Evolutionary conservation across 2,113 vertebrate genomes (phyloP).

Genomic region (Chinchilla lanigera): DNA sequence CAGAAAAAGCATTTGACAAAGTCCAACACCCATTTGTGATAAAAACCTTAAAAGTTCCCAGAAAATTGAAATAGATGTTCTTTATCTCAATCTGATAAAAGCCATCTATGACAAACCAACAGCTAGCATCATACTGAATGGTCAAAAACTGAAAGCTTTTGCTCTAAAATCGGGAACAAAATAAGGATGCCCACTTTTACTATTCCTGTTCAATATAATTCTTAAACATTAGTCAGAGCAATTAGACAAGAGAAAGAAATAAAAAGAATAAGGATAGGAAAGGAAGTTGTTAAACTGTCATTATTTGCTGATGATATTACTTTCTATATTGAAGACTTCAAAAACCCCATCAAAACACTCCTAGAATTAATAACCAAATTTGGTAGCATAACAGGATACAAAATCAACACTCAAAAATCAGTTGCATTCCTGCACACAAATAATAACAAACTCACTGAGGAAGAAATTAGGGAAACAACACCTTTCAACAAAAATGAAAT

Average conservation of each 20-base stretch:
- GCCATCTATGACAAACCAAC: not conserved
- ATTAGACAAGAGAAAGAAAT: not conserved
- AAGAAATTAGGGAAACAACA: not conserved
- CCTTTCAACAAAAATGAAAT: not conserved
- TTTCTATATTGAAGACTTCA: not conserved
- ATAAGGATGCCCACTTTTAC: not conserved
- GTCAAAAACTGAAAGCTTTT: not conserved
- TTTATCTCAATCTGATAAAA: not conserved
- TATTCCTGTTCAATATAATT: not conserved
- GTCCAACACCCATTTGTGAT: not conserved
- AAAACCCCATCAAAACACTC: not conserved
- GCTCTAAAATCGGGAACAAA: not conserved
- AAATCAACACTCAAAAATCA: not conserved
- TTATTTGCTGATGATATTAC: not conserved
- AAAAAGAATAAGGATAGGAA: not conserved
- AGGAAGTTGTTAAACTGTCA: not conserved
- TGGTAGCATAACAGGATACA: not conserved
- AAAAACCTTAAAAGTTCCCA: not conserved
- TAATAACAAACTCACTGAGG: not conserved
- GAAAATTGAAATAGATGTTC: not conserved
- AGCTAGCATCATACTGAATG: not conserved
- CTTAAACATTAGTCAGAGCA: not conserved
- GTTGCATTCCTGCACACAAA: not conserved
- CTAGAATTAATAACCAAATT: not conserved
- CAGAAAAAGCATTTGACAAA: not conserved